phyloP scores from a whole-genome alignment of 2,888 invertebrate species.

The Xestia xanthographa region DNA sequence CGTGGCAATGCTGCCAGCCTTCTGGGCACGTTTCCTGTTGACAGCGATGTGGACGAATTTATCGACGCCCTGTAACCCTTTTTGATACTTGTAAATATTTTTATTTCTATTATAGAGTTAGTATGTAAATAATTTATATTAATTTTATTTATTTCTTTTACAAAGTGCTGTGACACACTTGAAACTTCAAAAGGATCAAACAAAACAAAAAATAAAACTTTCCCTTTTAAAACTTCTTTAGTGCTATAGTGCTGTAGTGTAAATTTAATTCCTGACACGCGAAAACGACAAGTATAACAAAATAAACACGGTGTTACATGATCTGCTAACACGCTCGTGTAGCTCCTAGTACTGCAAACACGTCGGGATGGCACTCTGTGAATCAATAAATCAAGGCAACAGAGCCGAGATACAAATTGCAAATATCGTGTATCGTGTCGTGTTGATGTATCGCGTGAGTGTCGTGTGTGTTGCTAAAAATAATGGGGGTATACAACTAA shows the following conservation, averaged over 20 bases:
- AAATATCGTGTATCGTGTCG: conserved; percentile 70
- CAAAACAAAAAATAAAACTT: background rate
- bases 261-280: background rate
- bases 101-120: no score
- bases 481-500: background rate
- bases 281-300: background rate
- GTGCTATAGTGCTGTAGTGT: background rate
- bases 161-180: background rate
- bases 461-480: conserved; percentile 53
- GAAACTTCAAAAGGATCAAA: conserved; percentile 16
- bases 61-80: no score
- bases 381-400: conserved; percentile 60
- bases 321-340: conserved; percentile 12
- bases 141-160: no score
- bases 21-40: no score
- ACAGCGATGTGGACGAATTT: no score
- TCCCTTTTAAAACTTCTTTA: background rate
- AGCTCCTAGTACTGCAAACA: conserved; percentile 28
- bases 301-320: conserved; percentile 16
- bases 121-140: no score
- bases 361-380: conserved; percentile 18
- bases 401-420: conserved; percentile 73
- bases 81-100: no score
- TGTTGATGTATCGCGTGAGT: conserved; percentile 65
- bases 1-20: no score